A percentile compares a stretch with the other conserved stretches of the same genome.
Conservation (phyloP, 2,888 invertebrate species). For the Chymomyza procnemis region DNA sequence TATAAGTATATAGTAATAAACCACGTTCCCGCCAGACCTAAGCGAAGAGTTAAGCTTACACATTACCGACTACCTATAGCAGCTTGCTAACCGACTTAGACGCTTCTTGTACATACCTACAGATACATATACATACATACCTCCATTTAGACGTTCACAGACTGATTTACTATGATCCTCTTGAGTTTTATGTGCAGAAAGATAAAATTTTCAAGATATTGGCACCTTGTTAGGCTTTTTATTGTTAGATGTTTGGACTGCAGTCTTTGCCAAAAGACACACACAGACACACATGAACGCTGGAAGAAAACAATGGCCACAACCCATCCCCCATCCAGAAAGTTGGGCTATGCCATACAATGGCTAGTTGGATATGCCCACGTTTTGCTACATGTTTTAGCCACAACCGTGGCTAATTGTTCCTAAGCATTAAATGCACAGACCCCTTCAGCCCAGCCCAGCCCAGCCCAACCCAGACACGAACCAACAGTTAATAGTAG, state of each 20-base stretch:
- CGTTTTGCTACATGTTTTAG: not conserved
- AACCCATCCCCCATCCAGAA: not conserved
- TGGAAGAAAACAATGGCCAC: not conserved
- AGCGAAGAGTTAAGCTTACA: not conserved
- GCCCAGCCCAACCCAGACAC: conserved; percentile 31
- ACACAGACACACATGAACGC: conserved; percentile 23
- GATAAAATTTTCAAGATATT: conserved; percentile 76
- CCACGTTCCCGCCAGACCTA: too few relatives aligned
- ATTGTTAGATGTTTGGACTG: conserved; percentile 29
- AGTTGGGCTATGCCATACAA: not conserved
- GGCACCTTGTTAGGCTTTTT: conserved; percentile 76
- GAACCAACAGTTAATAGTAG: conserved; percentile 43
- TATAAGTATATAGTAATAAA: not conserved
- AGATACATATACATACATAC: too few relatives aligned
- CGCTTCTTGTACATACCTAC: not conserved
- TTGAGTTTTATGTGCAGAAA: conserved; percentile 74
- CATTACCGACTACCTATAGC: conserved; percentile 37
- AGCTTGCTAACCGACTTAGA: not conserved
- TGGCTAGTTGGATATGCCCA: not conserved
- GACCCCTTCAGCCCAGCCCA: conserved; percentile 44
- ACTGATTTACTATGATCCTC: conserved; percentile 76
- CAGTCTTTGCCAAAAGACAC: conserved; percentile 28
- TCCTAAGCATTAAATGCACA: conserved; percentile 63
- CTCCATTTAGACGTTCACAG: conserved; percentile 56
- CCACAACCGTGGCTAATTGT: conserved; percentile 66